A percentile compares a stretch with the other conserved stretches of the same genome.
These are phyloP conservation scores for Erynnis tages DNA, from an alignment of 2,888 invertebrate genomes.

Conservation along the genomic window DNA sequence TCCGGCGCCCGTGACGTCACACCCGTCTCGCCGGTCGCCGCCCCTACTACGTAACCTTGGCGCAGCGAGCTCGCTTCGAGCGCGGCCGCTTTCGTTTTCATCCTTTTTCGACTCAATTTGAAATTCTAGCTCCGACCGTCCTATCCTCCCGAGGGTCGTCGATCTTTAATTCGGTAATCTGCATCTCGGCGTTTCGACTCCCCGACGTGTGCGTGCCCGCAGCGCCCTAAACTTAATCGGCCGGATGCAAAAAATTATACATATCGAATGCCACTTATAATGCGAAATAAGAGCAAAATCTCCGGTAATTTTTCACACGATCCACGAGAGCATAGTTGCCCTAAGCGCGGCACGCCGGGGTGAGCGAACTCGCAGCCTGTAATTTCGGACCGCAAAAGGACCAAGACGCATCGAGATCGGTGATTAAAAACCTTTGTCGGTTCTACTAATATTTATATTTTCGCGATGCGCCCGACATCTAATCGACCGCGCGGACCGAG, in stretches of 20 bases:
- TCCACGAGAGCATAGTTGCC: slow-evolving; percentile 74
- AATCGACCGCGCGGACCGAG: slow-evolving; percentile 73
- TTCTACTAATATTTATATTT: slow-evolving; percentile 82
- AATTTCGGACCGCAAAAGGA: slow-evolving; percentile 81
- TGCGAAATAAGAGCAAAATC: slow-evolving; percentile 73
- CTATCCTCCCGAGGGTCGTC: slow-evolving; percentile 21
- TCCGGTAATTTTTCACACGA: slow-evolving; percentile 79
- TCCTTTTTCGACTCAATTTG: slow-evolving; percentile 45
- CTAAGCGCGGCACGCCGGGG: slow-evolving; percentile 74
- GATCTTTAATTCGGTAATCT: slow-evolving; percentile 31
- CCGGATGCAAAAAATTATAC: slow-evolving; percentile 70
- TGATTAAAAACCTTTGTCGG: slow-evolving; percentile 82
- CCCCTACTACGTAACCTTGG: slow-evolving; percentile 74
- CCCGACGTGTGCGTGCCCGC: slow-evolving; percentile 41
- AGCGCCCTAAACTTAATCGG: slow-evolving; percentile 45
- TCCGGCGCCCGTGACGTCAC: slow-evolving; percentile 81
- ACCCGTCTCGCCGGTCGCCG: slow-evolving; percentile 61
- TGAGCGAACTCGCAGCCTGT: slow-evolving; percentile 78
- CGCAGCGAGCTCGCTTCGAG: slow-evolving; percentile 40
- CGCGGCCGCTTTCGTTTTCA: slow-evolving; percentile 63
- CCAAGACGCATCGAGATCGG: slow-evolving; percentile 75
- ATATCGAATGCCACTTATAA: slow-evolving; percentile 74
- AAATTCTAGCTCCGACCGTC: slow-evolving; percentile 15
- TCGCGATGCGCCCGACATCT: slow-evolving; percentile 78
- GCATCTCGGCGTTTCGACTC: slow-evolving; percentile 26